phyloP scores from a whole-genome alignment of 2,888 invertebrate species.

The Notodonta ziczac region DNA sequence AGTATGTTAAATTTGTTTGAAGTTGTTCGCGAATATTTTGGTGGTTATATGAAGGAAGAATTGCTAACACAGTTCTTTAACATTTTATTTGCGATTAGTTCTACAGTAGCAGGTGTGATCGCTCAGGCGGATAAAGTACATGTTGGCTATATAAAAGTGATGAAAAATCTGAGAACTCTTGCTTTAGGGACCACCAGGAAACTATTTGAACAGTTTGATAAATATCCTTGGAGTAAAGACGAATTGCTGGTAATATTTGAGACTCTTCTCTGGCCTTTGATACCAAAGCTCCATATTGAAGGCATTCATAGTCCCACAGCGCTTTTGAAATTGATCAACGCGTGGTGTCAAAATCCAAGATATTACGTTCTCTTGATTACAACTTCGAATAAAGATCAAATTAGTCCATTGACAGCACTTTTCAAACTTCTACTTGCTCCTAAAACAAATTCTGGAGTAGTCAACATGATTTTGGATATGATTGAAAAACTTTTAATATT shows the following conservation, averaged over 20 bases:
- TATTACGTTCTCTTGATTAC: constrained; percentile 90
- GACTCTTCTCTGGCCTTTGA: constrained; percentile 92
- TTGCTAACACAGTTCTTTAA: constrained; percentile 89
- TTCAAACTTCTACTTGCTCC: constrained; percentile 89
- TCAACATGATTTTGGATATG: constrained; percentile 88
- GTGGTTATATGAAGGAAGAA: constrained; percentile 88
- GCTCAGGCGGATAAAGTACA: constrained; percentile 83
- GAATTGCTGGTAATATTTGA: constrained; percentile 91
- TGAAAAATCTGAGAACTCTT: constrained; percentile 87
- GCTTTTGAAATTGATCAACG: constrained; percentile 90
- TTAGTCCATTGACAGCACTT: constrained; percentile 87
- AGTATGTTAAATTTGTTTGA: constrained; percentile 90
- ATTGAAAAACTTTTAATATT: constrained; percentile 89
- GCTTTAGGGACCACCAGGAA: constrained; percentile 87
- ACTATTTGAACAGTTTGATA: constrained; percentile 92
- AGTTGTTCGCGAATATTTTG: constrained; percentile 92
- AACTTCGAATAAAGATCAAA: constrained; percentile 68
- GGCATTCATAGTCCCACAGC: constrained; percentile 93
- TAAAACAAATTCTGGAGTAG: constrained; percentile 87
- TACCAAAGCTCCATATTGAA: constrained; percentile 90
- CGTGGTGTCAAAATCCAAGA: constrained; percentile 92
- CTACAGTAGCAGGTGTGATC: constrained; percentile 87
- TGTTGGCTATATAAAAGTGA: constrained; percentile 85
- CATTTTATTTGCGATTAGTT: constrained; percentile 88
- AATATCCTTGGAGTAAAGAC: constrained; percentile 88